Conservation (phyloP, 2,888 invertebrate genomes). For the Sphecodes monilicornis region DNA sequence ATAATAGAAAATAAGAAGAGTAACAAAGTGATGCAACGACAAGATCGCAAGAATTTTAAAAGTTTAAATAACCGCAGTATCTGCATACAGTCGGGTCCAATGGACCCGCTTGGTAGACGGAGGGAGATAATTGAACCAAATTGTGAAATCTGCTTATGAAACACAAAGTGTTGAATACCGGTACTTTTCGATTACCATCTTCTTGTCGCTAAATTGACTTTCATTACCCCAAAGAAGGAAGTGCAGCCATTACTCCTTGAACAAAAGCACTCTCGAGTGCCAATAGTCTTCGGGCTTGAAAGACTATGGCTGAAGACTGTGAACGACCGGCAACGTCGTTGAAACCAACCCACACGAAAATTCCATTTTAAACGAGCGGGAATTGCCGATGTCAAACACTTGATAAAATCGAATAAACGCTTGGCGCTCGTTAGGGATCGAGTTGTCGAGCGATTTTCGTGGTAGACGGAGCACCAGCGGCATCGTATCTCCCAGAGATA, state of each 20-base stretch:
- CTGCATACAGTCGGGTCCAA: too few relatives aligned
- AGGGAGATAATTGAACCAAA: neutral
- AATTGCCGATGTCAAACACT: slow-evolving; percentile 15
- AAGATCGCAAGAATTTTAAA: too few relatives aligned
- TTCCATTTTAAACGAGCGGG: slow-evolving; percentile 35
- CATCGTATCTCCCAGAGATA: slow-evolving; percentile 73
- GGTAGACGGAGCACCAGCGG: slow-evolving; percentile 44
- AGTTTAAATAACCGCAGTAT: too few relatives aligned
- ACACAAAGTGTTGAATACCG: neutral
- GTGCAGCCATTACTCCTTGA: slow-evolving; percentile 21
- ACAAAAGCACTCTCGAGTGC: neutral
- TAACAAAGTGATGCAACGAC: too few relatives aligned
- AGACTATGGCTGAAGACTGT: neutral
- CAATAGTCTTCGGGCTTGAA: neutral
- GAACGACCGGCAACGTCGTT: neutral
- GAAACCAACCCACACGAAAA: slow-evolving; percentile 30
- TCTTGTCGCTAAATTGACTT: neutral
- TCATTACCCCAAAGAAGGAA: neutral
- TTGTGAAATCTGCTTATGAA: neutral
- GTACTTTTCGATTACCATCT: neutral
- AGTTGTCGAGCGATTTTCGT: slow-evolving; percentile 48
- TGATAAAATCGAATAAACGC: slow-evolving; percentile 14
- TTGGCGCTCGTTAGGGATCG: slow-evolving; percentile 10
- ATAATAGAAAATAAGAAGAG: too few relatives aligned
- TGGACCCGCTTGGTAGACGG: too few relatives aligned